Evolutionary conservation across 2,888 invertebrate genomes (phyloP).

Genomic region (Darwinula stevensoni): DNA sequence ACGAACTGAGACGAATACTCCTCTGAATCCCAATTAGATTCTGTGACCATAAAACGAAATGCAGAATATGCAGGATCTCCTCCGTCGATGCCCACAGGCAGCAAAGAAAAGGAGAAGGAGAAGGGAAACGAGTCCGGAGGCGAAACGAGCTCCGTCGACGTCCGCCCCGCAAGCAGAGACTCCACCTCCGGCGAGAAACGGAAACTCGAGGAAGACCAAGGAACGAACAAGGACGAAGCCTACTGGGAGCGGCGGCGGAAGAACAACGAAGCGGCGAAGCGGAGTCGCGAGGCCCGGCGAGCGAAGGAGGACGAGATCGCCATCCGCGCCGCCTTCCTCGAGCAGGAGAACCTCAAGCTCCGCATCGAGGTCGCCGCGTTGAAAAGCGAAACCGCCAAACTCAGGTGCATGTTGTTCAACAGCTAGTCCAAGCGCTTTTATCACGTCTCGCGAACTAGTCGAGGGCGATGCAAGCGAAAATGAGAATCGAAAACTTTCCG

Average conservation of each 20-base stretch:
- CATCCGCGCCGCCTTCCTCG: constrained; percentile 52
- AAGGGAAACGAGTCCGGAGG: too few relatives aligned
- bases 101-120: too few relatives aligned
- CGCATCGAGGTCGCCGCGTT: constrained; percentile 31
- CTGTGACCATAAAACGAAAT: too few relatives aligned
- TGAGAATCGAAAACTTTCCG: too few relatives aligned
- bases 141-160: too few relatives aligned
- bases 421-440: too few relatives aligned
- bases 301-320: constrained; percentile 76
- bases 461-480: too few relatives aligned
- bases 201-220: not conserved
- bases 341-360: constrained; percentile 55
- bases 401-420: constrained; percentile 21
- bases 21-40: too few relatives aligned
- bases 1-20: too few relatives aligned
- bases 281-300: constrained; percentile 62
- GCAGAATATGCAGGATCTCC: too few relatives aligned
- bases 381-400: constrained; percentile 28
- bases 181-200: not conserved
- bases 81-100: too few relatives aligned
- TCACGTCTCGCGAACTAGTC: too few relatives aligned
- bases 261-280: constrained; percentile 82
- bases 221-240: constrained; percentile 33
- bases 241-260: constrained; percentile 65
- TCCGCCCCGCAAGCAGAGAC: not conserved